phyloP scores from a whole-genome alignment of 2,888 invertebrate genomes.

The Lepidocyrtoides sp. region DNA sequence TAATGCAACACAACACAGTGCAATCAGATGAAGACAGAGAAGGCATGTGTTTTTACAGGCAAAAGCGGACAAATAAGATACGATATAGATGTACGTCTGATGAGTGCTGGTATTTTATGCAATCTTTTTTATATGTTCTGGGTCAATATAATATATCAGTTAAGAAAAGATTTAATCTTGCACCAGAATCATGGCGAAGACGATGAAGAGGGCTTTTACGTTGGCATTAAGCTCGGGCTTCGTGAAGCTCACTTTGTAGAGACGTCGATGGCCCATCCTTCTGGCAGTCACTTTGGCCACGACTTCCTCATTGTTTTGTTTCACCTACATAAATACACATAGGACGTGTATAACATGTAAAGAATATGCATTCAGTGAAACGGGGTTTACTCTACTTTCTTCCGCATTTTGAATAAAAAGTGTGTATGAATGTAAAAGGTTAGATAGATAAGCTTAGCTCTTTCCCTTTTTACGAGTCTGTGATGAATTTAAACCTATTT shows the following conservation, averaged over 20 bases:
- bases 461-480: too few species aligned
- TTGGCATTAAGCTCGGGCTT: constrained; percentile 81
- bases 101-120: too few species aligned
- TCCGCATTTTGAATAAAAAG: neutral
- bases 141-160: constrained; percentile 11
- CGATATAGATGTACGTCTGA: neutral
- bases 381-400: too few species aligned
- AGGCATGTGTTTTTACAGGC: neutral
- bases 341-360: neutral
- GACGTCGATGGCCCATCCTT: constrained; percentile 73
- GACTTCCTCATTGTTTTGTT: constrained; percentile 78
- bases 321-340: constrained; percentile 63
- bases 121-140: too few species aligned
- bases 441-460: neutral
- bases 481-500: neutral
- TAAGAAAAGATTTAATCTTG: constrained; percentile 67
- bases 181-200: constrained; percentile 82
- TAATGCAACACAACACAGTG: neutral
- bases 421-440: neutral
- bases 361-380: neutral
- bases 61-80: neutral
- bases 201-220: constrained; percentile 81
- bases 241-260: constrained; percentile 81
- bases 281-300: constrained; percentile 79
- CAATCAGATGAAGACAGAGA: neutral